Evolutionary conservation across 2,888 invertebrate genomes (phyloP), one percentile per base, ranked within the genome.

Genomic region (Catocala fraxini): DNA sequence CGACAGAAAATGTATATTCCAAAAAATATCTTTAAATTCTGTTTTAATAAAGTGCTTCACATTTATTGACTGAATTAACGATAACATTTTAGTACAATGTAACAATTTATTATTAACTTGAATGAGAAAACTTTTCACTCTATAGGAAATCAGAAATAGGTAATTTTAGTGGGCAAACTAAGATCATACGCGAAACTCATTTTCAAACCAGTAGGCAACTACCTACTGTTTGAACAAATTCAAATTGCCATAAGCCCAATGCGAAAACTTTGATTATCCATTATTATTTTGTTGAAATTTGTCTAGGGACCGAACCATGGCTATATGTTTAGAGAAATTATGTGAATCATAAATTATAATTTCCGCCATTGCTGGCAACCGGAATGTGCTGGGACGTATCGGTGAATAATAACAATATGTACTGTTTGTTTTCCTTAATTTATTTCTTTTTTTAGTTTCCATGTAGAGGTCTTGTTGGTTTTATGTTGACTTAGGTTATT

Each of bases 281-380:
- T 43, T 60, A 65, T 60, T 53, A 62, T 65, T 63, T 54, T 49
- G 59, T 60, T 15, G 10, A 56, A 52, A 73, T 65, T 65, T 68
- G 69, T 73, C 56, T 49, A 54, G 59, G 56, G 51, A 63, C 51
- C 15, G 48, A 59, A 71, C 73, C 63, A 43, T 59, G 69, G 46
- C 51, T 25, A 67, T 68, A 60, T 51, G 65, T 70, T 48, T 53
- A 45, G n/a, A 64, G 55, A 64, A 70, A 73, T 77, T 75, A 77
- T 69, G 59, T 66, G 65, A 15, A 65, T 51, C 60, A 64, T 77
- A 71, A 75, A 71, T 77, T 68, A 77, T 71, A 71, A 77, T 77
- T 70, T 77, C 72, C 77, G 70, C 58, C 39, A 35, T 65, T 65
- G 57, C 59, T 56, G 63, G 66, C 63, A 63, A 60, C 63, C 42